A percentile compares a stretch with the other conserved stretches of the same genome.
Conservation (phyloP, 2,888 invertebrate genomes). For the Chrysotoxum bicinctum region DNA sequence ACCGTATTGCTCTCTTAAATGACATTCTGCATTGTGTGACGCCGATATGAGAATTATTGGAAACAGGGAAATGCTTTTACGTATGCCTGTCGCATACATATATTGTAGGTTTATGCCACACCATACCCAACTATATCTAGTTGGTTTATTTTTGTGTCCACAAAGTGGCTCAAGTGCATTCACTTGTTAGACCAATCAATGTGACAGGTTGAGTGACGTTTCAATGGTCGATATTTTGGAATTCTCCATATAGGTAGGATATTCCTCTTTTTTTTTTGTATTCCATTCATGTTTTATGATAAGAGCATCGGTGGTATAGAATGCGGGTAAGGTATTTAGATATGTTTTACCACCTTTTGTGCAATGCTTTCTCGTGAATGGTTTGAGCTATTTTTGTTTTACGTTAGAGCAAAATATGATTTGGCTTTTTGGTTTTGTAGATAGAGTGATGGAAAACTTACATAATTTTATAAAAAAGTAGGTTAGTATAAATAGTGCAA, state of each 20-base stretch:
- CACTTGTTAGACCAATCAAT: slow-evolving; percentile 73
- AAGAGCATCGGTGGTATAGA: neutral
- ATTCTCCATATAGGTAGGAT: slow-evolving; percentile 24
- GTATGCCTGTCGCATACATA: slow-evolving; percentile 44
- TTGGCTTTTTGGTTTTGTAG: neutral
- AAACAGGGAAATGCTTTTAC: slow-evolving; percentile 73
- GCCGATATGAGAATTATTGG: slow-evolving; percentile 65
- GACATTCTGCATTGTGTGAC: slow-evolving; percentile 40
- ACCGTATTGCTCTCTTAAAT: slow-evolving; percentile 6
- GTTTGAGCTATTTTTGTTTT: neutral
- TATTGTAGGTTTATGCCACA: slow-evolving; percentile 36
- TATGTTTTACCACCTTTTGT: slow-evolving; percentile 15
- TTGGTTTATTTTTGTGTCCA: slow-evolving; percentile 39
- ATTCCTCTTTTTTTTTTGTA: slow-evolving; percentile 15
- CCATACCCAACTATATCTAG: neutral
- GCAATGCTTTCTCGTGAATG: slow-evolving; percentile 27
- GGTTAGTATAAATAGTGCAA: too few relatives aligned
- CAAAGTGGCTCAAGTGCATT: slow-evolving; percentile 73
- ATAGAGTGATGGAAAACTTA: neutral
- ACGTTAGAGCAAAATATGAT: neutral
- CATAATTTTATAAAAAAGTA: too few relatives aligned
- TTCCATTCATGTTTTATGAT: slow-evolving; percentile 27
- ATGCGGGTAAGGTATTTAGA: neutral
- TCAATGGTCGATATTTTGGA: slow-evolving; percentile 71
- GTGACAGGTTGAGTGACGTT: slow-evolving; percentile 72